Evolutionary conservation across 2,888 invertebrate genomes (phyloP).

Genomic region (Globia sparganii): DNA sequence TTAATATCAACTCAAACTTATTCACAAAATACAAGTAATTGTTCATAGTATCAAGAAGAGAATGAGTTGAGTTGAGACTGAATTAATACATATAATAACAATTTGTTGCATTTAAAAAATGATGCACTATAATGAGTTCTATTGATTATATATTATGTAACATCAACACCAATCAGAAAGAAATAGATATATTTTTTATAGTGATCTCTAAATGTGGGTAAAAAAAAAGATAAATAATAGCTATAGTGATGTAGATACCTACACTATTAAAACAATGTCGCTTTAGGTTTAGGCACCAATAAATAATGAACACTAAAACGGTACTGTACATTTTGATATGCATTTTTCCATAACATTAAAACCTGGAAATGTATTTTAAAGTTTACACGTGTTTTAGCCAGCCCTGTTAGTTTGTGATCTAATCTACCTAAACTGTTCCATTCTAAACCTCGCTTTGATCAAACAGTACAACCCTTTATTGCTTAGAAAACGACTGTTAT

Average conservation of each 20-base stretch:
- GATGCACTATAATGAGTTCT: not conserved
- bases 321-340: not conserved
- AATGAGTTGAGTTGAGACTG: too few species aligned
- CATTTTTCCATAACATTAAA: not conserved
- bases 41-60: not conserved
- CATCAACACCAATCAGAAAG: not conserved
- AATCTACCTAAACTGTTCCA: constrained; percentile 20
- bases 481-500: not conserved
- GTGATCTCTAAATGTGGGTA: not conserved
- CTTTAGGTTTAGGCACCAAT: not conserved
- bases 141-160: too few species aligned
- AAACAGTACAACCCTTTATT: not conserved
- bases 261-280: not conserved
- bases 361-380: not conserved
- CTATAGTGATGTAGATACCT: not conserved
- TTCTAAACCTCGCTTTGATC: not conserved
- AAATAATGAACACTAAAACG: not conserved
- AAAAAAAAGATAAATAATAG: not conserved
- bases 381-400: constrained; percentile 15
- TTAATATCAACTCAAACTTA: not conserved
- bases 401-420: constrained; percentile 1
- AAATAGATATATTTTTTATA: too few species aligned
- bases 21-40: not conserved
- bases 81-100: too few species aligned
- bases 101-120: not conserved